Base-by-base conservation (phyloP, 2,113 vertebrate genomes). In the Gadus chalcogrammus region DNA sequence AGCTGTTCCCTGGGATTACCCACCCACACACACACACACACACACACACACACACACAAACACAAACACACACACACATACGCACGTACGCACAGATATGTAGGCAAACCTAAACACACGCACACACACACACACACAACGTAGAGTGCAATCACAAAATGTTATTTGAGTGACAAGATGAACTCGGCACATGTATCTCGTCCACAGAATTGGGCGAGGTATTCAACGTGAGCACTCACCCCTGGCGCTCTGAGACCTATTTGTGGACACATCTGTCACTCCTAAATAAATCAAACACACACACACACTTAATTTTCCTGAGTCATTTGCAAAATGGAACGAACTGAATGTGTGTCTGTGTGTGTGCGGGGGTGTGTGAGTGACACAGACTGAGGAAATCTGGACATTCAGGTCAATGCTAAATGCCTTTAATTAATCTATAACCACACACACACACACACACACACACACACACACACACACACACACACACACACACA, bases 1-100 rank as follows among this genome's bases (percentile, higher is more conserved):
- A 87, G 87, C 85, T 88, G 88, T 80, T 79, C 17, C 0, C 17
- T 3, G 71, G 81, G 83, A 88, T 90, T 88, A 82, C 73, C 78
- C 63, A 7, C 22, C 28, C 61, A 11, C 28, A 31, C 8, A 70
- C 67, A 72, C 52, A 70, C 79, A 73, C 74, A 59, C 67, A 65
- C 27, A 61, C n/a, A 8, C 68, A 20, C 24, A 35, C 62, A 1
- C 62, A 16, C 62, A 38, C 27, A 35, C 6, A 17, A 28, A 72
- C 52, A 70, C 20, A 20, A 20, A 20, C 20, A 64, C 13, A 35
- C 62, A 64, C 70, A 58, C 59, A 65, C 56, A 61, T 35, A 60
- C 68, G 24, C 24, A 24, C 24, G 24, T 24, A 11, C 27, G 42
- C 67, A 66, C 20, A 61, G 35, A 70, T 77, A 73, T 74, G 52